Conservation (phyloP, 2,113 vertebrate genomes). For the Microtus montanus region DNA sequence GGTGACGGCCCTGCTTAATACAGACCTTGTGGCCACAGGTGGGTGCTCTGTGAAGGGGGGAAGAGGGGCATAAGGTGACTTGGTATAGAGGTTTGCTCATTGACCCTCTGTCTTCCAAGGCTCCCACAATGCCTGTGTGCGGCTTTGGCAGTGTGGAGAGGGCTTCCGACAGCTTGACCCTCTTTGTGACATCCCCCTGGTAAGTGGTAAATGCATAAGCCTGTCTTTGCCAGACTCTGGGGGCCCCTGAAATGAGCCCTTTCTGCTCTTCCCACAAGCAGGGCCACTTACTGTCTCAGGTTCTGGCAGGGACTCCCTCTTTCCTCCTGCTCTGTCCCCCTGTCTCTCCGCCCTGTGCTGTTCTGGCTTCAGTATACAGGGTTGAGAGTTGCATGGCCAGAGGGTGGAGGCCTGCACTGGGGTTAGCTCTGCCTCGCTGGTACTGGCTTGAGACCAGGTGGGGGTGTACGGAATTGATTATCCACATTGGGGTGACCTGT, state of each 20-base stretch:
- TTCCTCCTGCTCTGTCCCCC: not conserved
- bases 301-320: not conserved
- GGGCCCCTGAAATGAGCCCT: not conserved
- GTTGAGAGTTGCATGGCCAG: no score
- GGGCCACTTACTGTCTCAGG: not conserved
- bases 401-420: not conserved
- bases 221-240: not conserved
- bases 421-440: not conserved
- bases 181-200: constrained; percentile 92
- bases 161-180: constrained; percentile 90
- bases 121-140: constrained; percentile 90
- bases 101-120: constrained; percentile 82
- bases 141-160: constrained; percentile 93
- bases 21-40: constrained; percentile 93
- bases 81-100: not conserved
- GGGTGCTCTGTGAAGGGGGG: not conserved
- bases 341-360: not conserved
- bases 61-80: rapidly evolving
- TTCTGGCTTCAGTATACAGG: not conserved
- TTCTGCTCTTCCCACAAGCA: not conserved
- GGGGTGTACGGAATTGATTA: not conserved
- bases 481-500: not conserved
- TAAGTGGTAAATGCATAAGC: constrained; percentile 70
- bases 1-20: constrained; percentile 91
- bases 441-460: not conserved